Evolutionary conservation across 2,113 vertebrate species (phyloP).

Genomic region (Theropithecus gelada): DNA sequence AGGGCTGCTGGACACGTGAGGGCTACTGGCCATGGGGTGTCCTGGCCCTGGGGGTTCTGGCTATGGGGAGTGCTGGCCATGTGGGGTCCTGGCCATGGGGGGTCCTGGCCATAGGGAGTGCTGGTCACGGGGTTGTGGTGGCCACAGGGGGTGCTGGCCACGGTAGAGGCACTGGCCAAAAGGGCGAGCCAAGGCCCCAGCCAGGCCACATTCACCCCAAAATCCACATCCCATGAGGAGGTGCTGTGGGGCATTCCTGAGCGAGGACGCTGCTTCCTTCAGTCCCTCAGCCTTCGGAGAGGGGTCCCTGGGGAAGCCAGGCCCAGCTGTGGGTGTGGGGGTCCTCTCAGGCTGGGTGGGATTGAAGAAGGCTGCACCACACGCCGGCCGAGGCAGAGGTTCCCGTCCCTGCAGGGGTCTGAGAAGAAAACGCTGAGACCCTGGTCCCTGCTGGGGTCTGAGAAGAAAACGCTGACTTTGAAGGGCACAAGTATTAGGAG

Average conservation of each 20-base stretch:
- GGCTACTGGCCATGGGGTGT: not conserved
- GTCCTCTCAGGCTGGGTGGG: fast-evolving
- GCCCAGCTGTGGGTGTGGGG: fast-evolving
- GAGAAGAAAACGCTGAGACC: not conserved
- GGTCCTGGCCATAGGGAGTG: too few species aligned
- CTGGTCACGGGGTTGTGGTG: too few species aligned
- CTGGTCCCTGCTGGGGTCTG: fast-evolving
- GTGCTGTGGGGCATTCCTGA: fast-evolving
- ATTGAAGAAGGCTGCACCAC: fast-evolving
- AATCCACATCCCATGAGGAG: not conserved
- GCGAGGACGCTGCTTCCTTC: fast-evolving
- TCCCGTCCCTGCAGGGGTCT: too few species aligned
- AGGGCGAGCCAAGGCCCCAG: fast-evolving
- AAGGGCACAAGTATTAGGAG: fast-evolving
- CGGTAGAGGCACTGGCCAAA: too few species aligned
- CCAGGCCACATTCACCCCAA: fast-evolving
- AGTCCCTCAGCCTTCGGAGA: fast-evolving
- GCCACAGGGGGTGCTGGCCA: not conserved
- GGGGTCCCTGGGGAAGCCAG: not conserved
- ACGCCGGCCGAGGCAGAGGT: fast-evolving
- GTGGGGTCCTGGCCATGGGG: not conserved
- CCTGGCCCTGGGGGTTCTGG: too few species aligned
- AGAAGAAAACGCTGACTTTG: too few species aligned
- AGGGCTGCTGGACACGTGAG: fast-evolving
- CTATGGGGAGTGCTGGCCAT: not conserved